Evolutionary conservation across 2,888 invertebrate species (phyloP), one percentile per base, ranked within the genome.

Genomic region (Caenorhabditis wallacei): DNA sequence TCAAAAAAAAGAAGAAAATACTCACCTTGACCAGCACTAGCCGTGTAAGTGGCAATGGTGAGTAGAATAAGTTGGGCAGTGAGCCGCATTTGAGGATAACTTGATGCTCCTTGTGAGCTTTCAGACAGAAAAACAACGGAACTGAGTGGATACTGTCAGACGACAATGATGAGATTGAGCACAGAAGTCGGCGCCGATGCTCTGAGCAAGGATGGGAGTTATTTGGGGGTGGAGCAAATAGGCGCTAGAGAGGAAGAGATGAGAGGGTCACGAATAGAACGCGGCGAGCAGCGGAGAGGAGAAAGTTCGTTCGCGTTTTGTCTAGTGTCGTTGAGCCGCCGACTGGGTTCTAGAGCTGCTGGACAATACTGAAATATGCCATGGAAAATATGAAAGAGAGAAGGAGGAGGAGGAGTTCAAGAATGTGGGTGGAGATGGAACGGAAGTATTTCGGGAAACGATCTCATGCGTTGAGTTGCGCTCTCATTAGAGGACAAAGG

Each of bases 201-300:
- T 68, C 68, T 59, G 78, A 78, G 78, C 78, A 63, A 63, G 68
- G 69, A 61, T 57, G 59, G 66, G 66, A 66, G 66, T 66, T 66
- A 53, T 57, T 46, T 51, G 71, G 57, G 78, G 78, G 78, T 78
- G 78, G 78, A 78, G 78, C 78, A 71, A 71, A 71, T 54, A 64
- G 76, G 75, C 43, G 35, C 51, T 43, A 63, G 61, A 79, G 59
- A 68, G 61, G 70, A 64, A 71, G 79, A 79, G 79, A 79, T 71
- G 79, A 79, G 79, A 79, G 79, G 71, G 79, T 71, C 70, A 79
- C 70, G 71, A 79, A 79, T 54, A 69, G 79, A 64, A 54, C 68
- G 70, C 68, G 48, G 59, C 35, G 76, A 64, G 61, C 56, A 69
- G 35, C 37, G 46, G 68, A 68, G 76, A 57, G 46, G 59, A 68